A percentile compares a stretch with the other conserved stretches of the same genome.
These are phyloP conservation scores for Pseudorhombus dupliciocellatus DNA, from an alignment of 2,113 vertebrate genomes.

Conservation along the genomic window DNA sequence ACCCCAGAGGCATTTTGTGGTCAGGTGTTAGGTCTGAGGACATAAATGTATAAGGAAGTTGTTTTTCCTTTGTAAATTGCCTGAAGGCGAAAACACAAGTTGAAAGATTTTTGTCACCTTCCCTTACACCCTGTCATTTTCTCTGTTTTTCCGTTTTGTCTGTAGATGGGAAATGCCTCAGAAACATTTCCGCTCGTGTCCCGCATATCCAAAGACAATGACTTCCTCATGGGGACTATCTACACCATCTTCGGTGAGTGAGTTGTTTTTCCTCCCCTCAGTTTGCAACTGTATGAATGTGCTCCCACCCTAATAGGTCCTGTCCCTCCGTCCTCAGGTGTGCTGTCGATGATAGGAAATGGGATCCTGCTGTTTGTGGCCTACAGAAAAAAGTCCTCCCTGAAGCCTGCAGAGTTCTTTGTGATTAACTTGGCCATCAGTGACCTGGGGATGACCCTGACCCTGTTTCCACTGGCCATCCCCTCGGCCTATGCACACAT, in stretches of 20 bases:
- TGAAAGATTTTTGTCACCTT: conserved; percentile 2
- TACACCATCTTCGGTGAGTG: conserved; percentile 84
- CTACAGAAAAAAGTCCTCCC: conserved; percentile 83
- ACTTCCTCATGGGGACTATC: conserved; percentile 83
- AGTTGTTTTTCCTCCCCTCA: neutral
- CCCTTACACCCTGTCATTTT: conserved; percentile 9
- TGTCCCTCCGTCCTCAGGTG: conserved; percentile 60
- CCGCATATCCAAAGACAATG: conserved; percentile 82
- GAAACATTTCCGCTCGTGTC: conserved; percentile 78
- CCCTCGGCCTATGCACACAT: conserved; percentile 86
- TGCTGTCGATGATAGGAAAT: conserved; percentile 84
- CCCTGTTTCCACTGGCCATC: conserved; percentile 84
- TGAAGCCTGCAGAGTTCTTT: conserved; percentile 89
- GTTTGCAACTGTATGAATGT: neutral
- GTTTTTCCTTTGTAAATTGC: conserved; percentile 5
- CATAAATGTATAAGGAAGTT: neutral
- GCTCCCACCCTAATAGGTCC: neutral
- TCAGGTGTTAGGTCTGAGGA: neutral
- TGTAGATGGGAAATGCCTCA: conserved; percentile 86
- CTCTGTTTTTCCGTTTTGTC: conserved; percentile 30
- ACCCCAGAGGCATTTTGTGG: neutral
- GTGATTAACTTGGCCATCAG: conserved; percentile 88
- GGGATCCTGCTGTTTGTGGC: conserved; percentile 86
- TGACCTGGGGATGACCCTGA: conserved; percentile 85
- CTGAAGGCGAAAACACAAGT: neutral